These are phyloP conservation scores for Dolichallabes microphthalmus DNA, from an alignment of 2,113 vertebrate species.

Conservation along the genomic window DNA sequence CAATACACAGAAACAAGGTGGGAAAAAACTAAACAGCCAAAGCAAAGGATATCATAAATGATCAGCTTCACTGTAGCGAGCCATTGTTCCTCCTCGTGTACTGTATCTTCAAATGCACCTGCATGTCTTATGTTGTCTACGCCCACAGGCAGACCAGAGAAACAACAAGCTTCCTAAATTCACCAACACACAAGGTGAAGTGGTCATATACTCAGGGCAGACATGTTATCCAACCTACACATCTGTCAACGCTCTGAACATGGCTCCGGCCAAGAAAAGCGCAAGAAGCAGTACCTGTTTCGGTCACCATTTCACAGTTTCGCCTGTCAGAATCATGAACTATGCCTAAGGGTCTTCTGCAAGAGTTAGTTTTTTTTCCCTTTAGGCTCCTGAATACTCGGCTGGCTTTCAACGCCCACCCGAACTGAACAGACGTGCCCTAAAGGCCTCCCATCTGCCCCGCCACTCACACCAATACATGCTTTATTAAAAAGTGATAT, in stretches of 20 bases:
- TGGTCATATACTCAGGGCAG: neutral
- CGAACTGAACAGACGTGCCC: neutral
- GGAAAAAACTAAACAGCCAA: neutral
- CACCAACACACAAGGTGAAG: neutral
- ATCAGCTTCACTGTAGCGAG: constrained; percentile 6
- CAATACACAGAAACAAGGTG: neutral
- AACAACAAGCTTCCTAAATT: neutral
- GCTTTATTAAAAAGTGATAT: neutral
- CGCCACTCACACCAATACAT: too few species aligned
- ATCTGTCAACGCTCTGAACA: neutral
- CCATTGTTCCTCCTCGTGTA: neutral
- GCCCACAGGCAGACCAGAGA: neutral
- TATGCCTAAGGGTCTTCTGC: neutral
- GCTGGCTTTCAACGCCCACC: neutral
- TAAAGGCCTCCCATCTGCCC: neutral
- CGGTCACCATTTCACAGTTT: neutral
- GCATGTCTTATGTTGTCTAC: neutral
- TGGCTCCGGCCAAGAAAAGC: neutral
- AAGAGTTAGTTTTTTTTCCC: neutral
- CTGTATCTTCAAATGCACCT: constrained; percentile 21
- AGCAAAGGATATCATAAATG: neutral
- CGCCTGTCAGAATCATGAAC: neutral
- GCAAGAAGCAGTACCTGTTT: neutral
- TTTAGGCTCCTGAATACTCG: neutral
- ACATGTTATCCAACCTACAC: constrained; percentile 9